Evolutionary conservation across 2,797 vertebrate genomes (phyloP).

Genomic region (Rhyacichthys aspro): DNA sequence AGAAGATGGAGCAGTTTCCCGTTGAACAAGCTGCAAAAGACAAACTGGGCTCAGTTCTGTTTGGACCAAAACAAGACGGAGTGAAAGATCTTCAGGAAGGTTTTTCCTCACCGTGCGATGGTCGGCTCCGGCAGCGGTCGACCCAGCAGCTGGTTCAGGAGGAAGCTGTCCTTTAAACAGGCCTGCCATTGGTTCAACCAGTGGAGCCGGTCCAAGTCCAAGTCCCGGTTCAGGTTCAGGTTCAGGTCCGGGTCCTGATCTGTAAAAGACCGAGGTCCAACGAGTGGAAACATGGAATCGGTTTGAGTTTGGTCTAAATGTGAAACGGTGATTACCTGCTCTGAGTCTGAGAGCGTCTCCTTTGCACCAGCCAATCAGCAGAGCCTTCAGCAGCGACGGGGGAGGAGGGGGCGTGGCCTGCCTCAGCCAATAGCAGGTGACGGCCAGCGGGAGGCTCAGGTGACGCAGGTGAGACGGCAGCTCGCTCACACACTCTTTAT

Average conservation of each 20-base stretch:
- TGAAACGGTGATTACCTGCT: too few relatives aligned
- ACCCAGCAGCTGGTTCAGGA: slow-evolving; percentile 86
- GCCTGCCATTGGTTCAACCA: slow-evolving; percentile 88
- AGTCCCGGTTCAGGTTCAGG: accelerated
- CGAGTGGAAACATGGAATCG: too few relatives aligned
- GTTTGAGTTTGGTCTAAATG: too few relatives aligned
- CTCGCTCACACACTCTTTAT: slow-evolving; percentile 39
- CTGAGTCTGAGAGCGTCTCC: slow-evolving; percentile 42
- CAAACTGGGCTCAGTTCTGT: not conserved
- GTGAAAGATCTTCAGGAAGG: too few relatives aligned
- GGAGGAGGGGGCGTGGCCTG: slow-evolving; percentile 66
- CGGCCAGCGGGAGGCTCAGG: slow-evolving; percentile 76
- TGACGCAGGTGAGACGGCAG: slow-evolving; percentile 69
- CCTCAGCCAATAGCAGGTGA: slow-evolving; percentile 81
- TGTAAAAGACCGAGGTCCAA: too few relatives aligned
- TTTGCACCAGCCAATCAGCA: slow-evolving; percentile 80
- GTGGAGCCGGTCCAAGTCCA: slow-evolving; percentile 77
- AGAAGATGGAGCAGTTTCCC: slow-evolving; percentile 82
- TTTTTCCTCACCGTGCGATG: slow-evolving; percentile 81
- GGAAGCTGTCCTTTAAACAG: slow-evolving; percentile 80
- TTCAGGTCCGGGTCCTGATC: not conserved
- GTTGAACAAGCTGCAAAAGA: slow-evolving; percentile 78
- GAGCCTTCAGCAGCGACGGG: slow-evolving; percentile 80
- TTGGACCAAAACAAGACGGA: not conserved
- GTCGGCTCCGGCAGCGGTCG: slow-evolving; percentile 81